phyloP scores from a whole-genome alignment of 2,888 invertebrate genomes.

The Pterostichus madidus region DNA sequence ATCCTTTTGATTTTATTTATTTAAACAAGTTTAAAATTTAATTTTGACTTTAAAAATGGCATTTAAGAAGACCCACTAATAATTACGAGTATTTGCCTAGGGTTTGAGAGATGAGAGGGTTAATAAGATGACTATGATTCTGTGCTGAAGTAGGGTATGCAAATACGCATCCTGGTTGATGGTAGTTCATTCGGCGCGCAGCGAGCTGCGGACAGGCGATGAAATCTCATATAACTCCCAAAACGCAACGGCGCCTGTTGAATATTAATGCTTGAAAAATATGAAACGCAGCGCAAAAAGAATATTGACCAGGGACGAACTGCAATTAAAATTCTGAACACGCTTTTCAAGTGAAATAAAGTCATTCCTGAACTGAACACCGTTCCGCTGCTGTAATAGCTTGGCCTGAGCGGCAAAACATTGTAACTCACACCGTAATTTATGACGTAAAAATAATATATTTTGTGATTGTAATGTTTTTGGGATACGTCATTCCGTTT shows the following conservation, averaged over 20 bases:
- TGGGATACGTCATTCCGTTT: not conserved
- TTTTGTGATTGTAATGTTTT: not conserved
- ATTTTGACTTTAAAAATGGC: no score
- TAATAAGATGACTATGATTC: no score
- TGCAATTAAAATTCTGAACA: conserved; percentile 65
- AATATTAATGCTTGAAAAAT: conserved; percentile 64
- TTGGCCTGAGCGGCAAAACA: not conserved
- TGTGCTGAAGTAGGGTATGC: not conserved
- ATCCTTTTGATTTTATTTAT: no score
- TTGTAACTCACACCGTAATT: conserved; percentile 14
- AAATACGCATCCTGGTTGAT: not conserved
- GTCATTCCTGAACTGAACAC: conserved; percentile 37
- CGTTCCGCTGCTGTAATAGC: not conserved
- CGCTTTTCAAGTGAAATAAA: conserved; percentile 63
- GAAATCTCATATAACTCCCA: conserved; percentile 66
- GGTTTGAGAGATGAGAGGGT: no score
- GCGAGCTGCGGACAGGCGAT: conserved; percentile 57
- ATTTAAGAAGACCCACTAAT: no score
- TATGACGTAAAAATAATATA: not conserved
- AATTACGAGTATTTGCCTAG: no score
- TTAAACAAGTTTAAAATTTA: no score
- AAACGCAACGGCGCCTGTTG: conserved; percentile 65
- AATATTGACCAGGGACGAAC: conserved; percentile 62
- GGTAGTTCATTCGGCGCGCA: conserved; percentile 41
- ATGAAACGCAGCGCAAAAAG: conserved; percentile 65